A percentile compares a stretch with the other conserved stretches of the same genome.
These are phyloP conservation scores for Nycteola revayana DNA, from an alignment of 2,888 invertebrate species.

Conservation along the genomic window DNA sequence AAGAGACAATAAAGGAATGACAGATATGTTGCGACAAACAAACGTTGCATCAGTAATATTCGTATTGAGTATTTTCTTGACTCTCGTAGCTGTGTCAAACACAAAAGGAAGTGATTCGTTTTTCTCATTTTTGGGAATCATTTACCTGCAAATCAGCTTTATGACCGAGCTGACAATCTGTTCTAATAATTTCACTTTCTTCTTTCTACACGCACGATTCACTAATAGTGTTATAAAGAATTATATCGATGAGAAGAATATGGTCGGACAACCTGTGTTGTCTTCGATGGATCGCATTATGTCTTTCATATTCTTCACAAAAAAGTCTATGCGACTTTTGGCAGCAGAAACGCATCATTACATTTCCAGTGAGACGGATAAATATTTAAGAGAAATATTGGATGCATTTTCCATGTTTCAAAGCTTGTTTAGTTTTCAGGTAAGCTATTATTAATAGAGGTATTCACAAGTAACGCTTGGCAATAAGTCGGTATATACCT, in stretches of 20 bases:
- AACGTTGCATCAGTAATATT: constrained; percentile 27
- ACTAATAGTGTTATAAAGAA: constrained; percentile 52
- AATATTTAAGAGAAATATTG: constrained; percentile 42
- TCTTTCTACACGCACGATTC: constrained; percentile 43
- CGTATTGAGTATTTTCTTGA: constrained; percentile 16
- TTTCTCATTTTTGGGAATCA: constrained; percentile 19
- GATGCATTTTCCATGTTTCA: constrained; percentile 39
- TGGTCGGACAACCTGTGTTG: constrained; percentile 2
- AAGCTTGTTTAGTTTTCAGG: constrained; percentile 44
- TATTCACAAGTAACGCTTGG: too few species aligned
- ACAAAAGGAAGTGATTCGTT: constrained; percentile 14
- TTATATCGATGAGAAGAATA: constrained; percentile 33
- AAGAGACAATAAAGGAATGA: constrained; percentile 37
- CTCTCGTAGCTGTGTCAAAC: constrained; percentile 13
- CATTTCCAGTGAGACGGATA: constrained; percentile 35
- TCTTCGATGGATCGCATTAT: constrained; percentile 7
- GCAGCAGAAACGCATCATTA: constrained; percentile 45
- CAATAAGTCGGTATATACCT: background rate
- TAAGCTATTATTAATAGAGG: constrained; percentile 16
- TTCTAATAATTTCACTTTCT: constrained; percentile 45
- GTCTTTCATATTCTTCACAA: constrained; percentile 20
- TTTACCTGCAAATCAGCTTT: constrained; percentile 35
- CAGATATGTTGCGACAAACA: constrained; percentile 26
- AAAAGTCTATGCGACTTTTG: constrained; percentile 31
- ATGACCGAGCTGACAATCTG: constrained; percentile 45